A percentile compares a stretch with the other conserved stretches of the same genome.
Conservation (phyloP, 2,797 vertebrate species). For the Enteromius afrohamiltoni region DNA sequence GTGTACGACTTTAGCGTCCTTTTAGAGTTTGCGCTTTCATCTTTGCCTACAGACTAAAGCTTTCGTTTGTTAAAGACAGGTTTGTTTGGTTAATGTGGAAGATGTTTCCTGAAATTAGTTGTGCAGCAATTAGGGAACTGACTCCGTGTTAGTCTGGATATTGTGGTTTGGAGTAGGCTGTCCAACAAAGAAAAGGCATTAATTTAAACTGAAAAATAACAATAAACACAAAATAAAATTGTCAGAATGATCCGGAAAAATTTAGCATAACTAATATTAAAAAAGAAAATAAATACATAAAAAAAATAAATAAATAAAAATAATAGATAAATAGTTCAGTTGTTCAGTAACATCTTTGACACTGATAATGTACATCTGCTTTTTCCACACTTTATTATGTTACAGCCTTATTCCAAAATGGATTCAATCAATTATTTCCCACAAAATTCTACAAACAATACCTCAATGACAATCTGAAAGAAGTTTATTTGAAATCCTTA, state of each 20-base stretch:
- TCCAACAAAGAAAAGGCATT: not conserved
- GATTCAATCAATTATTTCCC: too few relatives aligned
- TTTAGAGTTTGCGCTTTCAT: not conserved
- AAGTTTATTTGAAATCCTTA: too few relatives aligned
- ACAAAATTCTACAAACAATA: too few relatives aligned
- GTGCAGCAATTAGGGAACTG: not conserved
- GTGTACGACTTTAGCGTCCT: not conserved
- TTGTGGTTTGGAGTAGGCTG: not conserved
- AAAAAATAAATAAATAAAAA: not conserved
- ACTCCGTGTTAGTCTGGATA: not conserved
- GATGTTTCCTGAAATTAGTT: not conserved
- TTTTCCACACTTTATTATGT: too few relatives aligned
- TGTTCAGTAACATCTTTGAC: not conserved
- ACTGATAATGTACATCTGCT: not conserved
- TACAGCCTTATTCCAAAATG: too few relatives aligned
- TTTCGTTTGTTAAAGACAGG: not conserved
- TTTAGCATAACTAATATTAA: too few relatives aligned
- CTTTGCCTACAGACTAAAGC: not conserved
- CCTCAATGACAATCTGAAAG: too few relatives aligned
- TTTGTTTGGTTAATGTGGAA: not conserved
- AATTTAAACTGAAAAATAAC: too few relatives aligned
- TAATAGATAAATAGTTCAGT: too few relatives aligned
- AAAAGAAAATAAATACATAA: not conserved
- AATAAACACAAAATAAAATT: not conserved
- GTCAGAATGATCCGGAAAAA: not conserved